Base-by-base conservation (phyloP, 1,140 invertebrate species). In the Drosophila grimshawi region DNA sequence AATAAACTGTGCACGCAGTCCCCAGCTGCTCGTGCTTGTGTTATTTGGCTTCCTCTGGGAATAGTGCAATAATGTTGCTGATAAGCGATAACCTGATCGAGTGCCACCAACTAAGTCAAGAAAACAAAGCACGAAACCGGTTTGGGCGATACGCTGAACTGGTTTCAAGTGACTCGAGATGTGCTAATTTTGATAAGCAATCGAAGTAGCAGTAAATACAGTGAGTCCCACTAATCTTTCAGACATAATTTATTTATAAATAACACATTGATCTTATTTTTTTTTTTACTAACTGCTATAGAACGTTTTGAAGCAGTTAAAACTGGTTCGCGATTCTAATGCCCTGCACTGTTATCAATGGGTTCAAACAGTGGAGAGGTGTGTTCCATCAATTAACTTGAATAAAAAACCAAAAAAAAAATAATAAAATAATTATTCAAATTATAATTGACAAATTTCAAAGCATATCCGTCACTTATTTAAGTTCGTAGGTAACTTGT, bases 111-210 rank as follows among this genome's bases (percentile, higher is more conserved):
- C 55, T 52, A 41, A 49, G 68, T 63, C 73, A 59, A 60, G 32
- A 55, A 60, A 78, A 63, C 53, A 76, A 71, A 74, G 53, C 11
- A 51, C 51, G 43, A 61, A 89, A 78, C 82, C 82, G 74, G 88
- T 91, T 90, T 67, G 3, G 8, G 5, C 43, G 30, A 29, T 67
- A 46, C 49, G 33, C 62, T 39, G 52, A 89, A 85, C 86, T 81
- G 71, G 85, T 81, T 89, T 76, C 8, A 76, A 70, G 64, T 70
- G 63, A 71, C 64, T 61, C 51, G 37, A 57, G 51, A 71, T 90
- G 81, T 89, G 78, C 85, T 78, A 89, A 81, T 89, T 89, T 81
- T 76, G 78, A 89, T 88, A 81, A 55, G 46, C 52, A 66, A 32
- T 53, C 57, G 27, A 33, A 32, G 33, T 27, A 6, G 5, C 39